A percentile compares a stretch with the other conserved stretches of the same genome.
Evolutionary conservation across 2,888 invertebrate species (phyloP).

Genomic region (Nomada ruficornis): DNA sequence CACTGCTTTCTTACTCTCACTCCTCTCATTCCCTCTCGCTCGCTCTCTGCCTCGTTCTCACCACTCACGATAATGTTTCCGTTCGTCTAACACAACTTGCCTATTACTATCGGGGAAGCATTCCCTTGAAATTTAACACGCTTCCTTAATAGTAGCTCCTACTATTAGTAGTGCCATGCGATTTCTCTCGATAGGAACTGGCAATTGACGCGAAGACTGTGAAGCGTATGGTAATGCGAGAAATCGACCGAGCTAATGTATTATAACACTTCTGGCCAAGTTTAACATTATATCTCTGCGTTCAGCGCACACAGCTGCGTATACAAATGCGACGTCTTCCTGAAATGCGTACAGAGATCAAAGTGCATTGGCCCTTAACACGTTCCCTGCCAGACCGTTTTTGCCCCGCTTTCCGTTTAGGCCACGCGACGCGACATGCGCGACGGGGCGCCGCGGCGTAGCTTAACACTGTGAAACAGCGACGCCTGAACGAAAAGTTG

Average conservation of each 20-base stretch:
- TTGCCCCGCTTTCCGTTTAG: too few species aligned
- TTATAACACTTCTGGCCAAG: conserved; percentile 40
- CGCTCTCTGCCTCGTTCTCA: conserved; percentile 41
- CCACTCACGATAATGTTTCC: conserved; percentile 74
- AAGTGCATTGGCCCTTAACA: too few species aligned
- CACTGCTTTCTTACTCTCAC: conserved; percentile 53
- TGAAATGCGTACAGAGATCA: not conserved
- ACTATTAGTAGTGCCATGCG: conserved; percentile 49
- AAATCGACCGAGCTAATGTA: conserved; percentile 52
- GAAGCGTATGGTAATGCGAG: conserved; percentile 59
- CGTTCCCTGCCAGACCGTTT: too few species aligned
- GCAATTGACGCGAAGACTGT: conserved; percentile 63
- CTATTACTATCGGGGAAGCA: conserved; percentile 69
- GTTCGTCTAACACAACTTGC: conserved; percentile 67
- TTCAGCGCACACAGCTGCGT: not conserved
- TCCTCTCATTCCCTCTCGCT: conserved; percentile 31
- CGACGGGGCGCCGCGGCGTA: too few species aligned
- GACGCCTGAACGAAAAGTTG: too few species aligned
- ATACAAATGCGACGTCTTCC: not conserved
- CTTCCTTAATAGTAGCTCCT: conserved; percentile 69
- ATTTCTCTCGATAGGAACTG: conserved; percentile 60
- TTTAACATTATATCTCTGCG: conserved; percentile 32
- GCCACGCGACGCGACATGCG: too few species aligned
- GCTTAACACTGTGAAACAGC: too few species aligned
- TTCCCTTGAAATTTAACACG: conserved; percentile 73